A percentile compares a stretch with the other conserved stretches of the same genome.
phyloP scores from a whole-genome alignment of 2,888 invertebrate species.

The Diachrysia chrysitis region DNA sequence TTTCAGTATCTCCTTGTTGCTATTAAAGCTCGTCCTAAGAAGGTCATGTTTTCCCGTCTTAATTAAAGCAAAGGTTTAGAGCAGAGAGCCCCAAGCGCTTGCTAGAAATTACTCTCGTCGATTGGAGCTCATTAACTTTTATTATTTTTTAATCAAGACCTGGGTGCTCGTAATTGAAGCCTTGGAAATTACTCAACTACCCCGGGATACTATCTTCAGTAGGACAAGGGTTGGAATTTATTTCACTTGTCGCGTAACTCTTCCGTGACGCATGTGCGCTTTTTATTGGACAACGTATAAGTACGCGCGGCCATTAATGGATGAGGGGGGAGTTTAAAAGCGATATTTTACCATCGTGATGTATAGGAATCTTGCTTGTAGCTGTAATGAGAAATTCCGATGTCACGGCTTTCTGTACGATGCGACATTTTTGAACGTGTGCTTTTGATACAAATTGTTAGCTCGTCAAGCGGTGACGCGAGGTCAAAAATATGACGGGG shows the following conservation, averaged over 20 bases:
- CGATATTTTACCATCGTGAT: conserved; percentile 86
- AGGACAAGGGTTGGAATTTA: conserved; percentile 45
- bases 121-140: conserved; percentile 68
- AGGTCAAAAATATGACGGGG: conserved; percentile 50
- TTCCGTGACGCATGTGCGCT: conserved; percentile 60
- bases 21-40: conserved; percentile 59
- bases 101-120: conserved; percentile 68
- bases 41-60: conserved; percentile 71
- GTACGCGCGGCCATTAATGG: conserved; percentile 78
- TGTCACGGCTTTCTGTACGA: conserved; percentile 85
- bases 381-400: conserved; percentile 87
- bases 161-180: conserved; percentile 58
- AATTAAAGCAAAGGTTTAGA: conserved; percentile 72
- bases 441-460: conserved; percentile 60
- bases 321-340: conserved; percentile 80
- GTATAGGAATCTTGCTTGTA: conserved; percentile 82
- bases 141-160: conserved; percentile 70
- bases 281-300: conserved; percentile 67
- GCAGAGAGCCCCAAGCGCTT: conserved; percentile 57
- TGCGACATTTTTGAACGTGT: conserved; percentile 72
- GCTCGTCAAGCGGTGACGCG: conserved; percentile 53
- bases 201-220: conserved; percentile 21
- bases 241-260: conserved; percentile 57
- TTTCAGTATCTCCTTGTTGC: conserved; percentile 34
- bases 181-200: conserved; percentile 35